Evolutionary conservation across 2,797 vertebrate genomes (phyloP).

Genomic region (Chlorospingus semifuscus): DNA sequence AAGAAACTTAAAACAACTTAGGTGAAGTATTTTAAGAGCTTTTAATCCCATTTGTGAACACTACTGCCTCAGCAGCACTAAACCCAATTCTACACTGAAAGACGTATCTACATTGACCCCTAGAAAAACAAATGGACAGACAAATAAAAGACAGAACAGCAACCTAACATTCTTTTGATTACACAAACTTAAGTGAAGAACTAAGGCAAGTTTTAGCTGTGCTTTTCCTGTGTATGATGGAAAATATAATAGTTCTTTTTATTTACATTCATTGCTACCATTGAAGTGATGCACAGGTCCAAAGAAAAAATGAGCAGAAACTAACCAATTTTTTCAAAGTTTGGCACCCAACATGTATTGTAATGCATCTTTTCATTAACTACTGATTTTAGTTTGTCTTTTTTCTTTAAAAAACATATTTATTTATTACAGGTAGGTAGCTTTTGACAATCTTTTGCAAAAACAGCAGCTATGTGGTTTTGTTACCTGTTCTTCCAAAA

Average conservation of each 20-base stretch:
- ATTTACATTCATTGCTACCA: background rate
- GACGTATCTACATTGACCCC: background rate
- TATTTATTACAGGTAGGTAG: background rate
- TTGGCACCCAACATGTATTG: background rate
- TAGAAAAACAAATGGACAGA: background rate
- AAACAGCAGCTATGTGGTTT: background rate
- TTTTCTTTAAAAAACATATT: background rate
- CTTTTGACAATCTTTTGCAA: background rate
- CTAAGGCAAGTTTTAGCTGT: background rate
- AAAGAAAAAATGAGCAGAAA: background rate
- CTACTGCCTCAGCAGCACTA: background rate
- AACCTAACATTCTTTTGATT: background rate
- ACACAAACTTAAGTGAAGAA: background rate
- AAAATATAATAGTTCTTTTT: background rate
- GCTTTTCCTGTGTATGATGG: background rate
- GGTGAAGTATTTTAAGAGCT: background rate
- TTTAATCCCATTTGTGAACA: background rate
- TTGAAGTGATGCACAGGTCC: background rate
- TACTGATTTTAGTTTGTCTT: background rate
- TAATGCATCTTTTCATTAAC: background rate
- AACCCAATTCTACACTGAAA: background rate
- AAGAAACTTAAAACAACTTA: background rate
- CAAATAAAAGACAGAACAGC: background rate
- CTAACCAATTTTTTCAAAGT: background rate
- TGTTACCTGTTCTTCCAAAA: constrained; percentile 88